Percentiles rank a stretch among this genome's conserved stretches.
Evolutionary conservation across 1,140 invertebrate genomes (phyloP).

Genomic region (Spodoptera frugiperda): DNA sequence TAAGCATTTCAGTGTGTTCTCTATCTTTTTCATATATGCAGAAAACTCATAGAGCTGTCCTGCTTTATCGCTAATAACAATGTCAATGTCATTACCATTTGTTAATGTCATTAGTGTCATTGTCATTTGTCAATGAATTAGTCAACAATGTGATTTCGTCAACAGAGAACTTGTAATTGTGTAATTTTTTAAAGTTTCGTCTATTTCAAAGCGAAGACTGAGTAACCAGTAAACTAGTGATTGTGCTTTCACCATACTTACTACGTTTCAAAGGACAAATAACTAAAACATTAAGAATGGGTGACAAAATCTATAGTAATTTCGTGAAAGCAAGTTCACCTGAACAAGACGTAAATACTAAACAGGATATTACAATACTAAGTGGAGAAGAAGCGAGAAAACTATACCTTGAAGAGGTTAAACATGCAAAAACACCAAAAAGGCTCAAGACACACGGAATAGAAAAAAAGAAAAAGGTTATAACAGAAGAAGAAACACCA

Average conservation of each 20-base stretch:
- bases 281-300: conserved; percentile 52
- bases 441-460: not conserved
- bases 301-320: conserved; percentile 62
- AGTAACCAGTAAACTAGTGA: not conserved
- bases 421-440: conserved; percentile 50
- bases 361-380: not conserved
- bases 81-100: too few species aligned
- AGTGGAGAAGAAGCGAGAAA: conserved; percentile 68
- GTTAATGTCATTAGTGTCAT: too few species aligned
- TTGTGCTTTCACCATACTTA: not conserved
- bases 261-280: too few species aligned
- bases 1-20: too few species aligned
- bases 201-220: not conserved
- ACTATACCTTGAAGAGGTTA: conserved; percentile 76
- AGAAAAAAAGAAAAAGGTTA: conserved; percentile 46
- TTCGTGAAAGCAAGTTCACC: conserved; percentile 50
- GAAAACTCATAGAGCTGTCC: too few species aligned
- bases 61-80: too few species aligned
- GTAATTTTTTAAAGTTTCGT: not conserved
- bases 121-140: too few species aligned
- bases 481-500: conserved; percentile 43
- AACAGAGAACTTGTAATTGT: too few species aligned
- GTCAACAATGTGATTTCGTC: too few species aligned
- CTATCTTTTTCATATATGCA: too few species aligned
- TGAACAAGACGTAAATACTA: not conserved